Conservation (phyloP, 2,888 invertebrate genomes). For the Athalia cordata region DNA sequence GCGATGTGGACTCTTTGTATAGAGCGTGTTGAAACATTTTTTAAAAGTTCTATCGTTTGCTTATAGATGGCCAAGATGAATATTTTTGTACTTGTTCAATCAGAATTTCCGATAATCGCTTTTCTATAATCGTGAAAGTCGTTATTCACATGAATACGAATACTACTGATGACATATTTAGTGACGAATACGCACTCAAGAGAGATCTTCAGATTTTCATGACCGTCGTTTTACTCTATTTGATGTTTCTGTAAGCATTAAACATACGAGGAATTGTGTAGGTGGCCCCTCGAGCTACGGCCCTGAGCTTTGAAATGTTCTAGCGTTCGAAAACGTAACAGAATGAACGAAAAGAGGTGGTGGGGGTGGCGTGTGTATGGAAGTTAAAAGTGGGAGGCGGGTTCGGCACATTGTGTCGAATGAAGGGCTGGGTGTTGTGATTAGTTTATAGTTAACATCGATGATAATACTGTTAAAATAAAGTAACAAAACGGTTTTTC, state of each 20-base stretch:
- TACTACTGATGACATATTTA: too few relatives aligned
- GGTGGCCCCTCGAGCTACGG: slow-evolving; percentile 10
- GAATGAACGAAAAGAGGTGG: slow-evolving; percentile 20
- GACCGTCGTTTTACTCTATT: too few relatives aligned
- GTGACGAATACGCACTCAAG: too few relatives aligned
- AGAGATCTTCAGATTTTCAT: too few relatives aligned
- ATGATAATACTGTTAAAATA: background rate
- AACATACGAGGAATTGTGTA: background rate
- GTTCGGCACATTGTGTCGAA: slow-evolving; percentile 34
- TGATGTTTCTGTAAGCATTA: background rate
- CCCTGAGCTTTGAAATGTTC: background rate
- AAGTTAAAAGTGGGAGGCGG: slow-evolving; percentile 31
- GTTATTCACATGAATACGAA: too few relatives aligned
- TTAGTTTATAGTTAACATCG: slow-evolving; percentile 34
- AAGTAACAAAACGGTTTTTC: background rate
- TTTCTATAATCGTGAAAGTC: too few relatives aligned
- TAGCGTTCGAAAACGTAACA: background rate
- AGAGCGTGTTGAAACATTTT: too few relatives aligned
- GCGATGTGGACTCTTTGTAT: too few relatives aligned
- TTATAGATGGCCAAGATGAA: too few relatives aligned
- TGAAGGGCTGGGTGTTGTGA: slow-evolving; percentile 36
- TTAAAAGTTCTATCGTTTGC: too few relatives aligned
- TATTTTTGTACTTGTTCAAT: too few relatives aligned
- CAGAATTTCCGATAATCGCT: too few relatives aligned
- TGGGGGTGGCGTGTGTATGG: slow-evolving; percentile 23